These are phyloP conservation scores for Syrrhaptes paradoxus DNA, from an alignment of 2,113 vertebrate genomes.

Conservation along the genomic window DNA sequence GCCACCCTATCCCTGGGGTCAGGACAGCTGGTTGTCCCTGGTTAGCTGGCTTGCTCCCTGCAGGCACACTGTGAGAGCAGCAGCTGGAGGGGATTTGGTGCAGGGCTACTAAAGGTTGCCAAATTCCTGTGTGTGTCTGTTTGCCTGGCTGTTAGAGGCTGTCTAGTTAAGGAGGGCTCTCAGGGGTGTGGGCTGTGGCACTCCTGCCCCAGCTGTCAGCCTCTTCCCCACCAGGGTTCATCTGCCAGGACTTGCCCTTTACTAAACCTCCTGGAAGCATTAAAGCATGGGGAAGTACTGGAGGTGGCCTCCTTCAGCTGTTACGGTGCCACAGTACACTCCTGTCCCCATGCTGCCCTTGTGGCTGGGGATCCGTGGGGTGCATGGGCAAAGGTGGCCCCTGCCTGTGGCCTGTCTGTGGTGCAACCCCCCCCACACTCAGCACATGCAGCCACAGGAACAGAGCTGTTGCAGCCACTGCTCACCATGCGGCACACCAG, in stretches of 20 bases:
- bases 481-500: fast-evolving
- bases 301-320: neutral
- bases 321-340: neutral
- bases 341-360: neutral
- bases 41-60: neutral
- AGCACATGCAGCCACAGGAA: fast-evolving
- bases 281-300: neutral
- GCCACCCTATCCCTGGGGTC: neutral
- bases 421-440: neutral
- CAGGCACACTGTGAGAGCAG: neutral
- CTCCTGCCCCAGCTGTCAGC: neutral
- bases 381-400: neutral
- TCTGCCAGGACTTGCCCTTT: neutral
- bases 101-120: neutral
- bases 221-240: neutral
- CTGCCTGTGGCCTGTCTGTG: neutral
- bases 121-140: too few species aligned
- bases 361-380: neutral
- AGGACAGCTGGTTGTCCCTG: neutral
- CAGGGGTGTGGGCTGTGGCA: neutral
- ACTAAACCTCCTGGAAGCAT: neutral
- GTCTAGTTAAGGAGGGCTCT: neutral
- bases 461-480: neutral
- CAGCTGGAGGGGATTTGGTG: neutral
- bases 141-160: neutral